Conservation (phyloP, 2,113 vertebrate species). For the Notiomystis cincta region DNA sequence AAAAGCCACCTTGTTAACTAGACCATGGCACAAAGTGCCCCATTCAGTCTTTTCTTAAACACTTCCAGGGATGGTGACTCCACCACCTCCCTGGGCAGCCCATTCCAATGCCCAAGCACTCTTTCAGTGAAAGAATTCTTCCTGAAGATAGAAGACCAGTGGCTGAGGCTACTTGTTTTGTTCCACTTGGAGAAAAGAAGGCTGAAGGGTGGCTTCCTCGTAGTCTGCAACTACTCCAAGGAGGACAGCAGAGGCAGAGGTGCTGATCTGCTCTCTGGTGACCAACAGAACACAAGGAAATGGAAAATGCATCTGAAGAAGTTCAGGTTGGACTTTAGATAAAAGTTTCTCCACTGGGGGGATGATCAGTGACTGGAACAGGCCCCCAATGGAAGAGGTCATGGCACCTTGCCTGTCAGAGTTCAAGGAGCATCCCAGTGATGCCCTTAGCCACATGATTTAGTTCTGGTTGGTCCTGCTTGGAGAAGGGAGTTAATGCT, state of each 20-base stretch:
- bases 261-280: neutral
- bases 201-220: accelerated
- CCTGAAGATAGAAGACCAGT: neutral
- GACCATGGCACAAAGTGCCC: neutral
- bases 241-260: neutral
- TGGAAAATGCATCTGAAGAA: neutral
- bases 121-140: neutral
- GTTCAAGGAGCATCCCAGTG: neutral
- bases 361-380: neutral
- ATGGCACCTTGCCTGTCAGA: neutral
- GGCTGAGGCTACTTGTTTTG: neutral
- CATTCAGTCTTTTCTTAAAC: too few relatives aligned
- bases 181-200: neutral
- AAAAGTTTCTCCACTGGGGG: neutral
- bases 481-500: neutral
- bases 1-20: neutral
- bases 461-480: neutral
- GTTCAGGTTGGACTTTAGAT: neutral
- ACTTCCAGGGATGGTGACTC: neutral
- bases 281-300: neutral
- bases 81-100: neutral
- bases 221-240: neutral
- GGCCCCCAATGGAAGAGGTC: neutral
- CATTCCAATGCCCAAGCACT: neutral
- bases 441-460: neutral